Evolutionary conservation across 2,797 vertebrate species (phyloP), one percentile per base, ranked within the genome.

Genomic region (Clarias fuscus): DNA sequence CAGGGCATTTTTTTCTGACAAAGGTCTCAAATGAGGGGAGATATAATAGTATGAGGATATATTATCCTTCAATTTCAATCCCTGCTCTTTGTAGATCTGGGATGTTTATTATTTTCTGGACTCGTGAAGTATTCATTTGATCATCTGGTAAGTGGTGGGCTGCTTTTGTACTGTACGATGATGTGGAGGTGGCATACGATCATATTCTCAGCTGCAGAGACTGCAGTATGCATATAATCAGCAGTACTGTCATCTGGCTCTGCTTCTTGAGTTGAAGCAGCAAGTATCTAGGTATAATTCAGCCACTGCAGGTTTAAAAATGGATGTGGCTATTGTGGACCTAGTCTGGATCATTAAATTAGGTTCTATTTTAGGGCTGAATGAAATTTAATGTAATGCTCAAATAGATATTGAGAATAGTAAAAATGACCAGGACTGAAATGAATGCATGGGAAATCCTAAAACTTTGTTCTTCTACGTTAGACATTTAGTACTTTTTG

Each of bases 241-340:
- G 56, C 56, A 78, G 76, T 78, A 78, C 76, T 30, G 56, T 56
- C 53, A 58, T 78, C 76, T 78, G 5, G 20, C 76, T 61, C 56
- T 78, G 76, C 53, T 58, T 30, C 56, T 61, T 78, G 58, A 78
- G 56, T 78, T 59, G 22, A 7, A 78, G 30, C 30, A 78, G 30
- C 24, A 61, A 78, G 27, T 58, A 58, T 78, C 18, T 15, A 27
- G 7, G 53, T 27, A 73, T 48, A 14, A 73, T 22, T 73, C 2
- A 48, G 53, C 18, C 15, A 77, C 6, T 77, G 75, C 14, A 77
- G n/a, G n/a, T 58, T 58, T 77, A 58, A 7, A 6, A 77, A 77
- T 48, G 18, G n/a, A 7, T 77, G 14, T 30, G 48, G 73, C 48
- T 56, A 56, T 56, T 56, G 13, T 58, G 48, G 70, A 72, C 13